Conservation (phyloP, 2,888 invertebrate genomes). For the Neuroscelio doddi region DNA sequence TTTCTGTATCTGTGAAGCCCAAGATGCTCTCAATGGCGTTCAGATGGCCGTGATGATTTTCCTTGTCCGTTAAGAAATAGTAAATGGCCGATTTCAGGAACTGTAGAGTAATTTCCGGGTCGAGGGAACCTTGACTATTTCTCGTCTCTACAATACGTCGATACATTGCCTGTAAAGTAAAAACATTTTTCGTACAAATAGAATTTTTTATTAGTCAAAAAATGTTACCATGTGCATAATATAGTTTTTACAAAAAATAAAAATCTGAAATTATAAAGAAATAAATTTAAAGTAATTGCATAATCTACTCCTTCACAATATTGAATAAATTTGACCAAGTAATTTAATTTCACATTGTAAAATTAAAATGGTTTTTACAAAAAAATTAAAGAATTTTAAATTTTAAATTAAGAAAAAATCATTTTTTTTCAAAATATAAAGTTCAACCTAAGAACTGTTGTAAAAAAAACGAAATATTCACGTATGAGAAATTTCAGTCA, state of each 20-base stretch:
- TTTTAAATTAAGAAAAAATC: too few relatives aligned
- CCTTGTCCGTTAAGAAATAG: conserved; percentile 92
- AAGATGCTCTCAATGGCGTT: conserved; percentile 93
- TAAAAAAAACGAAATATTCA: neutral
- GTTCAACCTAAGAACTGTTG: neutral
- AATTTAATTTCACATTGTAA: too few relatives aligned
- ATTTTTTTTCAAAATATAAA: neutral
- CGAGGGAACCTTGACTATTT: conserved; percentile 81
- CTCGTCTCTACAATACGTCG: conserved; percentile 86
- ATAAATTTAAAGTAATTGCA: too few relatives aligned
- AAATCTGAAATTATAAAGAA: too few relatives aligned
- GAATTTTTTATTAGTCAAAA: too few relatives aligned
- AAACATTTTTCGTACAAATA: too few relatives aligned
- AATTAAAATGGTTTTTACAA: too few relatives aligned
- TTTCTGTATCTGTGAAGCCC: conserved; percentile 88
- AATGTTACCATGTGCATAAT: too few relatives aligned
- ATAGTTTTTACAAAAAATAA: too few relatives aligned
- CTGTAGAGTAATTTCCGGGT: conserved; percentile 93
- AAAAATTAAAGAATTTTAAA: too few relatives aligned
- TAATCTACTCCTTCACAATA: too few relatives aligned
- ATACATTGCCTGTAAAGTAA: conserved; percentile 83
- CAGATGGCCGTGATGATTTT: conserved; percentile 90
- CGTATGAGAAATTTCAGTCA: neutral
- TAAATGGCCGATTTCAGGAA: conserved; percentile 95
- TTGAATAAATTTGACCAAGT: too few relatives aligned